Percentiles rank a stretch among this genome's conserved stretches.
Evolutionary conservation across 1,140 invertebrate species (phyloP).

Genomic region (Lordiphosa collinella): DNA sequence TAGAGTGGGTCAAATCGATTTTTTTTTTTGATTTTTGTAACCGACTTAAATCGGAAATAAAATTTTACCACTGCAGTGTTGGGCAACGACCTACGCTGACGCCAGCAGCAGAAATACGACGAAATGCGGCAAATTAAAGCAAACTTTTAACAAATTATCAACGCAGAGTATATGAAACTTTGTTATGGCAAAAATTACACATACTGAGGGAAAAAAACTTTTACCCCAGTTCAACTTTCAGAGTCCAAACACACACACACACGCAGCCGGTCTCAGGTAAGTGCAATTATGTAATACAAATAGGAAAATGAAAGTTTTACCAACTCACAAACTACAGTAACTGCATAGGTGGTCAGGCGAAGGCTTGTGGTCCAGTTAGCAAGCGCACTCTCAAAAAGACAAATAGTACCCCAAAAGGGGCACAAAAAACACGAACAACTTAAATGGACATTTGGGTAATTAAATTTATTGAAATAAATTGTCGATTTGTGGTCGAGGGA

Average conservation of each 20-base stretch:
- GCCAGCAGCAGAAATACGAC: conserved; percentile 2
- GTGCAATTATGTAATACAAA: conserved; percentile 68
- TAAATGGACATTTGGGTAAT: conserved; percentile 40
- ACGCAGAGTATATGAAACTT: conserved; percentile 61
- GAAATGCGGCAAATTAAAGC: background rate
- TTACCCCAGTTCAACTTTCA: conserved; percentile 17
- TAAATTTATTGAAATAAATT: conserved; percentile 75
- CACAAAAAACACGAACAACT: conserved; percentile 13
- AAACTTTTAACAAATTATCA: conserved; percentile 72
- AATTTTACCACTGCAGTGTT: no score
- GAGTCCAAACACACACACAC: conserved; percentile 12
- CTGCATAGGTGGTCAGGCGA: conserved; percentile 2
- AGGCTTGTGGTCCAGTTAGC: conserved; percentile 27
- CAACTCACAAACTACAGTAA: conserved; percentile 9
- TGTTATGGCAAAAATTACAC: conserved; percentile 37
- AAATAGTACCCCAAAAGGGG: conserved; percentile 19
- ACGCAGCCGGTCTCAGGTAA: conserved; percentile 14
- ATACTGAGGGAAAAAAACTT: conserved; percentile 15
- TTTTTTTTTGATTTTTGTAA: no score
- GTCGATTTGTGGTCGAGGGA: conserved; percentile 42
- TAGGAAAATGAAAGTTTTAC: conserved; percentile 64
- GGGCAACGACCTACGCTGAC: background rate
- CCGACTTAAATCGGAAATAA: no score
- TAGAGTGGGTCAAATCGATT: no score
- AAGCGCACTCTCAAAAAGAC: conserved; percentile 57